Conservation (phyloP, 1,140 invertebrate species). For the Drosophila grimshawi region DNA sequence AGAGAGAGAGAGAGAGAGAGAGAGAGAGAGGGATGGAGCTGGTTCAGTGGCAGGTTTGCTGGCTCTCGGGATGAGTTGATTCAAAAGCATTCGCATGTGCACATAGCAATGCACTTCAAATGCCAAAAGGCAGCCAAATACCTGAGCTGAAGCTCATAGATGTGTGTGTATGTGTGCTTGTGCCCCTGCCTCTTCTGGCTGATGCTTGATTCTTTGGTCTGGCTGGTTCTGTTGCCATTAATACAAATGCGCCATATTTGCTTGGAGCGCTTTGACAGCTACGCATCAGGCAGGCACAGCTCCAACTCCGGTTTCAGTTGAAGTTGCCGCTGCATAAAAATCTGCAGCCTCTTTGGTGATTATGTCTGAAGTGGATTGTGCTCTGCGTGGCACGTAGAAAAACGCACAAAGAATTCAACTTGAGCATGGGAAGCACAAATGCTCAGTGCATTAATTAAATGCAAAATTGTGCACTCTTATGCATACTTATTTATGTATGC, state of each 20-base stretch:
- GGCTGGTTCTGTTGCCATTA: conserved; percentile 41
- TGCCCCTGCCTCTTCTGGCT: background rate
- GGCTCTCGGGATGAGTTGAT: conserved; percentile 26
- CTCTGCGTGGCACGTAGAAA: conserved; percentile 1
- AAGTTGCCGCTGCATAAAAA: background rate
- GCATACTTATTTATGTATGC: conserved; percentile 2
- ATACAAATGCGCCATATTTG: conserved; percentile 63
- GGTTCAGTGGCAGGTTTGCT: background rate
- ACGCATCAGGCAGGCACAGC: conserved; percentile 19
- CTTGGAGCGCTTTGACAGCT: conserved; percentile 66
- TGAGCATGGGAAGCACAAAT: conserved; percentile 38
- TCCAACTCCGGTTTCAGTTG: background rate
- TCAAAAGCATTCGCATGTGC: conserved; percentile 51
- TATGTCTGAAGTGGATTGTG: conserved; percentile 68
- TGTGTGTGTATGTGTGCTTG: background rate
- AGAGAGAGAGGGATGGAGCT: too few relatives aligned
- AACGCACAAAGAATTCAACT: conserved; percentile 37
- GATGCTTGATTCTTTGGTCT: background rate
- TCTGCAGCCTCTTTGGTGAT: conserved; percentile 40
- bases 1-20: too few relatives aligned
- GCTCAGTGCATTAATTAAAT: conserved; percentile 75
- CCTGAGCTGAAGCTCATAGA: conserved; percentile 16
- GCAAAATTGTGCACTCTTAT: conserved; percentile 41
- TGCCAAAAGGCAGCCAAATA: conserved; percentile 65
- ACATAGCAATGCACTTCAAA: conserved; percentile 67